Percentiles rank a stretch among this genome's conserved stretches.
These are phyloP conservation scores for Scaptomyza reducta DNA, from an alignment of 2,888 invertebrate genomes.

Conservation along the genomic window DNA sequence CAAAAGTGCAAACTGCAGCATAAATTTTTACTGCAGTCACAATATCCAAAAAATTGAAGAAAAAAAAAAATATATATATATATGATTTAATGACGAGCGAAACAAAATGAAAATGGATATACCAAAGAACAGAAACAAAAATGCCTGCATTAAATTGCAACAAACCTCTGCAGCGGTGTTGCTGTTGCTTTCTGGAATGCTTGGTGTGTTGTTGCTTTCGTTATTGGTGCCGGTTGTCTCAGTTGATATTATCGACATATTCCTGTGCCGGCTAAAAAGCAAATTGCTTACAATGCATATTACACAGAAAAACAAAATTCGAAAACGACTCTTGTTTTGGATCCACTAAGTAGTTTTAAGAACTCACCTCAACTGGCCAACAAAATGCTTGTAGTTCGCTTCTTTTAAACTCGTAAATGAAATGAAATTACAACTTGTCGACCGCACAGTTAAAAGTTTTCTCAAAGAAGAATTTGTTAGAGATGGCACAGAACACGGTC, in stretches of 20 bases:
- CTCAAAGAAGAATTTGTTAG: not conserved
- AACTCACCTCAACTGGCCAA: not conserved
- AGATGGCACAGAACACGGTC: not conserved
- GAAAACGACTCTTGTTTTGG: not conserved
- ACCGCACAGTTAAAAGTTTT: slow-evolving; percentile 2
- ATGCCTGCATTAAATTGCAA: slow-evolving; percentile 3
- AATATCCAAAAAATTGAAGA: too few species aligned
- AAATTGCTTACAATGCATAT: not conserved
- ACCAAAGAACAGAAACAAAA: not conserved
- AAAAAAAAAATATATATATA: not conserved
- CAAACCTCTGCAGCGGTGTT: slow-evolving; percentile 45
- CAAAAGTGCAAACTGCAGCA: not conserved
- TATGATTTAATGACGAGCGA: not conserved
- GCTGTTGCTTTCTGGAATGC: slow-evolving; percentile 31
- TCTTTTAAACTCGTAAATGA: not conserved
- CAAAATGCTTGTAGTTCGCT: too few species aligned
- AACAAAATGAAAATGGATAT: not conserved
- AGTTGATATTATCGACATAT: slow-evolving; percentile 39
- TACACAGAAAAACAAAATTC: not conserved
- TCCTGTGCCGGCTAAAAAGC: not conserved
- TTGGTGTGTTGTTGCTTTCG: slow-evolving; percentile 39
- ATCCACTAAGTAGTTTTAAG: too few species aligned
- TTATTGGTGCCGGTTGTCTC: slow-evolving; percentile 43
- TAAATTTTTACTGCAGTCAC: too few species aligned
- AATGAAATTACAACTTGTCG: not conserved